Conservation (phyloP, 2,888 invertebrate genomes). For the Griposia aprilina region DNA sequence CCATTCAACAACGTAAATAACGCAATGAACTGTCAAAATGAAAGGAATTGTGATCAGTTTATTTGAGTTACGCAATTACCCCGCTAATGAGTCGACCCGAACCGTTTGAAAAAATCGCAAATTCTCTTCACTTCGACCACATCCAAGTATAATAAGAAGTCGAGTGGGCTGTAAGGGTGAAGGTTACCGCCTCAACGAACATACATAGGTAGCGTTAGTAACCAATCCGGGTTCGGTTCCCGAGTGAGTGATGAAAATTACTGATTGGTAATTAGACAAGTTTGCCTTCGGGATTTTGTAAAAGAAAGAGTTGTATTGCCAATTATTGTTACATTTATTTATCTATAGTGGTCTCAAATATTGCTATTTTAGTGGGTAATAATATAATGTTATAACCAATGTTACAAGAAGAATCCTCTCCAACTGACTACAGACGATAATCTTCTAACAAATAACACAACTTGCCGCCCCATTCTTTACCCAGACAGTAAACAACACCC, state of each 20-base stretch:
- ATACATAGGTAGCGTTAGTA: constrained; percentile 24
- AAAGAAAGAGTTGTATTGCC: background rate
- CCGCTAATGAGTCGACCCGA: background rate
- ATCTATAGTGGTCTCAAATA: background rate
- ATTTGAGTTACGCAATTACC: background rate
- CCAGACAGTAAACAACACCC: background rate
- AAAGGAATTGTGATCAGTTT: background rate
- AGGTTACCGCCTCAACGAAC: constrained; percentile 57
- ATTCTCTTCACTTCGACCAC: background rate
- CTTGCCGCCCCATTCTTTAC: background rate
- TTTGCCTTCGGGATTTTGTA: background rate
- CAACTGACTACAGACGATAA: background rate
- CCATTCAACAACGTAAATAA: no score
- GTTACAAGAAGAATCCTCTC: background rate
- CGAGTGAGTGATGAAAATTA: constrained; percentile 31
- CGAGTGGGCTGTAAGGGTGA: constrained; percentile 62
- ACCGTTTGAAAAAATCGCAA: constrained; percentile 13
- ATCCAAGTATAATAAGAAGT: constrained; percentile 60
- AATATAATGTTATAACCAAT: background rate
- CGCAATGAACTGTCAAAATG: no score
- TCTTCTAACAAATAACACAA: background rate
- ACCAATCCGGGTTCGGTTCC: constrained; percentile 43
- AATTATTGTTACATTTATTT: background rate
- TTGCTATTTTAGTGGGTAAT: background rate
- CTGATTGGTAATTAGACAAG: constrained; percentile 12